Percentiles rank a stretch among this genome's conserved stretches.
phyloP scores from a whole-genome alignment of 2,797 vertebrate species.

The Xerus rutilus region DNA sequence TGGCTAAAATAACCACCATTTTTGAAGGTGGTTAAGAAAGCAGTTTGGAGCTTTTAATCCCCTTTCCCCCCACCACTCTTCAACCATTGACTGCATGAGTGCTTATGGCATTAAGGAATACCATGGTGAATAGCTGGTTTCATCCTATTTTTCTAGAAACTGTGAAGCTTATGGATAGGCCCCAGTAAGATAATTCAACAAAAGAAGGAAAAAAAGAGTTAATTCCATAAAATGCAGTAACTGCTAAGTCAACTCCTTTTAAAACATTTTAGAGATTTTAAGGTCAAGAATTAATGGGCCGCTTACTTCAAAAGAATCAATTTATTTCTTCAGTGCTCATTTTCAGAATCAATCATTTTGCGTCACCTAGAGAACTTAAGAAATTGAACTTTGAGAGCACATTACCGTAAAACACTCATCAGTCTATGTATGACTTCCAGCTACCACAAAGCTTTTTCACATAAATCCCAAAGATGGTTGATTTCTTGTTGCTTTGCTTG shows the following conservation, averaged over 20 bases:
- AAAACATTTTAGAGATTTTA: conserved; percentile 79
- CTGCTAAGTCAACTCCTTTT: conserved; percentile 83
- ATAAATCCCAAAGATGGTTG: conserved; percentile 65
- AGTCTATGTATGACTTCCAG: conserved; percentile 31
- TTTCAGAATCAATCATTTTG: conserved; percentile 86
- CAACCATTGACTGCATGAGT: not conserved
- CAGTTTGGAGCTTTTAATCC: not conserved
- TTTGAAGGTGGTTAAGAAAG: not conserved
- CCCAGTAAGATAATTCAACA: conserved; percentile 35
- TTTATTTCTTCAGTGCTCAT: conserved; percentile 82
- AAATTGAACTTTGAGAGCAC: conserved; percentile 75
- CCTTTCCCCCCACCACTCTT: not conserved
- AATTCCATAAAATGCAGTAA: conserved; percentile 43
- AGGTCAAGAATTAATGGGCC: conserved; percentile 82
- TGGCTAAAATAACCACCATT: not conserved
- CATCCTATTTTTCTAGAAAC: not conserved
- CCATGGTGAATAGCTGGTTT: not conserved
- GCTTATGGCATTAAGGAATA: not conserved
- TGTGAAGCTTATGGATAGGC: rapidly evolving
- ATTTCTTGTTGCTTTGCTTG: conserved; percentile 49
- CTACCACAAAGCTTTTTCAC: conserved; percentile 21
- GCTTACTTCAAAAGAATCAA: conserved; percentile 85
- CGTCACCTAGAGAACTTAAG: conserved; percentile 81
- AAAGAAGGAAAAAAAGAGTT: conserved; percentile 51
- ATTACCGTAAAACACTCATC: conserved; percentile 77